Percentiles rank a stretch among this genome's conserved stretches.
Conservation (phyloP, 2,888 invertebrate species). For the Cinara cedri region DNA sequence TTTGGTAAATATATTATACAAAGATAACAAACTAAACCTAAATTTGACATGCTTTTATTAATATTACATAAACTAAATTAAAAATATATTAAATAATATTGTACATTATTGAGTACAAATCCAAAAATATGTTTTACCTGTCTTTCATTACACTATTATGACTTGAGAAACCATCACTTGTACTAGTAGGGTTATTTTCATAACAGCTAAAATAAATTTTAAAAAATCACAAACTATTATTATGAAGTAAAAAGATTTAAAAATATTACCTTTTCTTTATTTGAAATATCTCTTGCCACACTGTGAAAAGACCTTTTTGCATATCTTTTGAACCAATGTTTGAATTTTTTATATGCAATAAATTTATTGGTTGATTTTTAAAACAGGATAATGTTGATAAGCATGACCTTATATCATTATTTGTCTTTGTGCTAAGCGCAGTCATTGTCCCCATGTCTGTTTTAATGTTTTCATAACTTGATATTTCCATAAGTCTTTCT, state of each 20-base stretch:
- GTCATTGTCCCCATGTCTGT: constrained; percentile 75
- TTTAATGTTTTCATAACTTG: constrained; percentile 71
- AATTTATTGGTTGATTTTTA: constrained; percentile 63
- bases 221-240: not conserved
- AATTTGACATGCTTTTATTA: no score
- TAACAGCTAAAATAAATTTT: constrained; percentile 21
- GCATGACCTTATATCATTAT: constrained; percentile 90
- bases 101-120: constrained; percentile 2
- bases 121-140: constrained; percentile 39
- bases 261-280: constrained; percentile 62
- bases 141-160: constrained; percentile 53
- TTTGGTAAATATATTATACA: not conserved
- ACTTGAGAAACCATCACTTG: constrained; percentile 27
- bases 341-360: constrained; percentile 70
- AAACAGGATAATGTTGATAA: constrained; percentile 86
- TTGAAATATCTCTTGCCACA: constrained; percentile 83
- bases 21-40: not conserved
- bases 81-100: not conserved
- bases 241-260: not conserved
- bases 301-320: constrained; percentile 81
- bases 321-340: constrained; percentile 87
- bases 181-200: constrained; percentile 35
- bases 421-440: constrained; percentile 81
- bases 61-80: not conserved
- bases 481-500: constrained; percentile 73